phyloP scores from a whole-genome alignment of 2,113 vertebrate genomes.

The Caretta caretta region DNA sequence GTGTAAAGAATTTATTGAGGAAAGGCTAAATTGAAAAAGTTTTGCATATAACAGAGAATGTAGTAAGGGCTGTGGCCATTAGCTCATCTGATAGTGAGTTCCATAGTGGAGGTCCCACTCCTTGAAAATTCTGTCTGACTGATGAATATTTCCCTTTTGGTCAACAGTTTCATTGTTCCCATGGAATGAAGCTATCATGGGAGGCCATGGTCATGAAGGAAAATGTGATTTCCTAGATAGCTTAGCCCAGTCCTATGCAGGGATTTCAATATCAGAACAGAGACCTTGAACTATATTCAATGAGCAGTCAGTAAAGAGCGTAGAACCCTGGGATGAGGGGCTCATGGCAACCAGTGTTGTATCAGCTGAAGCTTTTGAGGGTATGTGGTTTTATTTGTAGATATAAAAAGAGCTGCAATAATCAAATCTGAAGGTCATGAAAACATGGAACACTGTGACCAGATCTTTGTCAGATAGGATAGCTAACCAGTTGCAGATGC shows the following conservation, averaged over 20 bases:
- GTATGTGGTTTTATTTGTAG: background rate
- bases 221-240: background rate
- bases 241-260: background rate
- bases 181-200: background rate
- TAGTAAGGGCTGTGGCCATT: background rate
- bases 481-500: background rate
- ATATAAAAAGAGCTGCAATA: background rate
- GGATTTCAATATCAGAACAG: background rate
- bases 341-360: background rate
- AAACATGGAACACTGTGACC: background rate
- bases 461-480: background rate
- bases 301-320: fast-evolving
- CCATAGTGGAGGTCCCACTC: background rate
- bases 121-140: background rate
- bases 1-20: background rate
- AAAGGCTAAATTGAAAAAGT: background rate
- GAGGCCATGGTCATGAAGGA: background rate
- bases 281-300: background rate
- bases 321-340: background rate
- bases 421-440: background rate
- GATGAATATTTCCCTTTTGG: background rate
- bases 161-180: background rate
- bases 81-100: background rate
- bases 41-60: background rate
- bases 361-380: background rate